Base-by-base conservation (phyloP, 2,797 vertebrate genomes). In the Poecilia velifera region DNA sequence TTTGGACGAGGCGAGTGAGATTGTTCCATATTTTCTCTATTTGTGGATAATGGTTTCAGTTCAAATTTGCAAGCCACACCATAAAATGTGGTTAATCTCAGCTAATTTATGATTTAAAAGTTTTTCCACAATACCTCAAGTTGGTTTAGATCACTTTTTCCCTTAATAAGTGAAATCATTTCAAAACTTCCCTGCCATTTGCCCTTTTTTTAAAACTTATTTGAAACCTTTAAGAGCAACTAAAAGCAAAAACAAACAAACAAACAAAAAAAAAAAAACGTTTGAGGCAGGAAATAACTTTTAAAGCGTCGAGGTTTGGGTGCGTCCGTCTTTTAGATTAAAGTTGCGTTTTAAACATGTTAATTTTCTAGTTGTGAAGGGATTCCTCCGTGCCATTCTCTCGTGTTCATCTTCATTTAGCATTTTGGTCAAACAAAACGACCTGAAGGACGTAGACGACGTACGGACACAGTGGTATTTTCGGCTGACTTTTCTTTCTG, bases 401-500 rank as follows among this genome's bases (percentile, higher is more conserved):
- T 12, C 9, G 10, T 39, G 14, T 39, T 12, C 36, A 25, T 43
- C 20, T 77, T 71, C 31, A 20, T 73, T 66, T 76, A 72, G 28
- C 51, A 39, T 85, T 75, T 53, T 64, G 55, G 76, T 72, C 76
- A 34, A 70, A 70, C 43, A 6, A 57, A 71, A n/a, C 73, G 59
- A 78, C 59, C 66, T 76, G 68, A 45, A 82, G 66, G 85, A 87
- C 82, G 59, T 79, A 81, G 81, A 82, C 55, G 41, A 82, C 51
- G 41, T 84, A 36, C 68, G 74, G 79, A 88, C 85, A 74, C 68
- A 62, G 80, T 88, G 81, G 83, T 9, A 36, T 68, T 72, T 91
- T 86, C 84, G 80, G 83, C 85, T 87, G 74, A 85, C 81, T 92
- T 88, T 84, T 85, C 90, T 92, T 90, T 43, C 76, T 90, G 90